Evolutionary conservation across 2,888 invertebrate species (phyloP).

Genomic region (Stomorhina lunata): DNA sequence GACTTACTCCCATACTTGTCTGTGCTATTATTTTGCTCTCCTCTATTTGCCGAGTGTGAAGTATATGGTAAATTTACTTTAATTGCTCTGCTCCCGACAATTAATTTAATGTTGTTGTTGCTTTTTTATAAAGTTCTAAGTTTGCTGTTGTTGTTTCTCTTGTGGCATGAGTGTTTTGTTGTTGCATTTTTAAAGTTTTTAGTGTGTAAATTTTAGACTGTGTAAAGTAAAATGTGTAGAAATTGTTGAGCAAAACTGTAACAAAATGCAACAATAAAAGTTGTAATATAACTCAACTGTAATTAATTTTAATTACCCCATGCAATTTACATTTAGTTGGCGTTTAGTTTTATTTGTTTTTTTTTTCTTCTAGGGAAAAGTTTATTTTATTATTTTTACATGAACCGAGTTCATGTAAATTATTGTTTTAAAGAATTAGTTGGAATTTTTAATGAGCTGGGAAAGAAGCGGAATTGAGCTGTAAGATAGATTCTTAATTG

Average conservation of each 20-base stretch:
- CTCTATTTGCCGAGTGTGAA: slow-evolving; percentile 15
- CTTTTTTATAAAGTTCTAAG: neutral
- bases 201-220: slow-evolving; percentile 51
- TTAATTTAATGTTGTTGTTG: slow-evolving; percentile 53
- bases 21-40: neutral
- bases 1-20: neutral
- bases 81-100: slow-evolving; percentile 63
- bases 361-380: neutral
- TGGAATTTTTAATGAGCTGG: neutral
- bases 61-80: slow-evolving; percentile 60
- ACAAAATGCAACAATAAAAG: neutral
- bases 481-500: neutral
- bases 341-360: slow-evolving; percentile 18
- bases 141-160: neutral
- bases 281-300: slow-evolving; percentile 45
- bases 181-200: neutral
- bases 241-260: slow-evolving; percentile 21
- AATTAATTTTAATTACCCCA: slow-evolving; percentile 64
- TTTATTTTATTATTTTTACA: slow-evolving; percentile 25
- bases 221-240: slow-evolving; percentile 51
- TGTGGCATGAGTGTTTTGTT: slow-evolving; percentile 18
- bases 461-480: neutral
- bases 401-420: slow-evolving; percentile 10
- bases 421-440: slow-evolving; percentile 23
- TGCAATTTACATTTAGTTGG: slow-evolving; percentile 44